Conservation (phyloP, 1,140 invertebrate genomes). For the Plectrocnemia conspersa region DNA sequence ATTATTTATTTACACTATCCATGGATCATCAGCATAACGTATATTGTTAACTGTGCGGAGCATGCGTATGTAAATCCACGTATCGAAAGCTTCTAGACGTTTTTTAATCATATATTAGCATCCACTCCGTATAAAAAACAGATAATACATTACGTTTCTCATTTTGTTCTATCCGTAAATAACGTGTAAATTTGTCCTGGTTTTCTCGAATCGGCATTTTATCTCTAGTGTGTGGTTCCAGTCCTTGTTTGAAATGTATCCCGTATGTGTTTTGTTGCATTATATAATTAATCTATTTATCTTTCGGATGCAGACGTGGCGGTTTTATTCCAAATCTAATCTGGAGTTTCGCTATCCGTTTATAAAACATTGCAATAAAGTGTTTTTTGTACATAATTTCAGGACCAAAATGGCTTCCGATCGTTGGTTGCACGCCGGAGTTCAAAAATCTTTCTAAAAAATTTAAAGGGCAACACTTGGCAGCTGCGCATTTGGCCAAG, state of each 20-base stretch:
- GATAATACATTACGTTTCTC: too few species aligned
- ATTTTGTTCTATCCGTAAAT: too few species aligned
- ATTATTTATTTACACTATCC: too few species aligned
- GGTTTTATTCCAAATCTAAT: background rate
- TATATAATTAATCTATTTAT: background rate
- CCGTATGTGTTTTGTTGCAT: background rate
- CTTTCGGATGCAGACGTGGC: background rate
- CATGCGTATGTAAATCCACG: too few species aligned
- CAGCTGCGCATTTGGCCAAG: constrained; percentile 55
- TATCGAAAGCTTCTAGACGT: too few species aligned
- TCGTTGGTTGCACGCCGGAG: constrained; percentile 59
- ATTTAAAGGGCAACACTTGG: constrained; percentile 59
- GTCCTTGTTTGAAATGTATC: background rate
- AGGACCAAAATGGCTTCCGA: constrained; percentile 67
- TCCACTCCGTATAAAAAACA: too few species aligned
- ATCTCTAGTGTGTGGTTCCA: background rate
- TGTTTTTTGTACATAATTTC: constrained; percentile 4
- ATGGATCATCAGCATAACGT: too few species aligned
- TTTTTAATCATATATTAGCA: too few species aligned
- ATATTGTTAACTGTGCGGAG: too few species aligned
- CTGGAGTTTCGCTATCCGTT: background rate
- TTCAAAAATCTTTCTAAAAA: constrained; percentile 52
- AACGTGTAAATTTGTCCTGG: too few species aligned
- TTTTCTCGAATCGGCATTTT: background rate
- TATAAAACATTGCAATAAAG: background rate